Conservation (phyloP, 1,140 invertebrate genomes). For the Grapholita molesta region DNA sequence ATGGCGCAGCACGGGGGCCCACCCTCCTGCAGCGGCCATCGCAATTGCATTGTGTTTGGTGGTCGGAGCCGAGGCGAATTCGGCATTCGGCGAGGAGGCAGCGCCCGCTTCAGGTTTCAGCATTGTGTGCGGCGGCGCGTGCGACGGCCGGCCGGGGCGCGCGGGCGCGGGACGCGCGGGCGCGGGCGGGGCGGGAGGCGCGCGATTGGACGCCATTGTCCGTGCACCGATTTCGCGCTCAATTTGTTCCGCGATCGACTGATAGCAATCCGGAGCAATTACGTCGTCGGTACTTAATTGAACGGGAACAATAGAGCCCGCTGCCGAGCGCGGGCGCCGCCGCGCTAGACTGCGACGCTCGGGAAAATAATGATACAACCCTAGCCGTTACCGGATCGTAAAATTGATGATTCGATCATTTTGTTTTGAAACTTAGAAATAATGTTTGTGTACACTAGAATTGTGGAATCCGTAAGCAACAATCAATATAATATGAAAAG, state of each 20-base stretch:
- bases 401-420: constrained; percentile 6
- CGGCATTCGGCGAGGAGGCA: constrained; percentile 43
- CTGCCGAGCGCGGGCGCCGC: not conserved
- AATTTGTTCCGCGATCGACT: constrained; percentile 44
- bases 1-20: not conserved
- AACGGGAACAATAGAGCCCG: constrained; percentile 18
- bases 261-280: constrained; percentile 46
- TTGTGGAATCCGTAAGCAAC: constrained; percentile 13
- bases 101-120: constrained; percentile 46
- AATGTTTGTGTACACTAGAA: constrained; percentile 4
- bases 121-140: constrained; percentile 48
- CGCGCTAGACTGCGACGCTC: not conserved
- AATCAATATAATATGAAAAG: constrained; percentile 17
- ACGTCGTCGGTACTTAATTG: constrained; percentile 47
- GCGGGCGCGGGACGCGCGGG: not conserved
- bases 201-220: constrained; percentile 41
- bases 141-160: constrained; percentile 29
- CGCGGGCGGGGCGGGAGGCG: not conserved
- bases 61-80: constrained; percentile 39
- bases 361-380: not conserved
- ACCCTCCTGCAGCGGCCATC: constrained; percentile 7
- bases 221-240: constrained; percentile 41
- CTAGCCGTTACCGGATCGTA: not conserved
- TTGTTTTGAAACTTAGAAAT: constrained; percentile 11
- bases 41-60: constrained; percentile 19